These are phyloP conservation scores for Celastrina argiolus DNA, from an alignment of 2,888 invertebrate species.

Conservation along the genomic window DNA sequence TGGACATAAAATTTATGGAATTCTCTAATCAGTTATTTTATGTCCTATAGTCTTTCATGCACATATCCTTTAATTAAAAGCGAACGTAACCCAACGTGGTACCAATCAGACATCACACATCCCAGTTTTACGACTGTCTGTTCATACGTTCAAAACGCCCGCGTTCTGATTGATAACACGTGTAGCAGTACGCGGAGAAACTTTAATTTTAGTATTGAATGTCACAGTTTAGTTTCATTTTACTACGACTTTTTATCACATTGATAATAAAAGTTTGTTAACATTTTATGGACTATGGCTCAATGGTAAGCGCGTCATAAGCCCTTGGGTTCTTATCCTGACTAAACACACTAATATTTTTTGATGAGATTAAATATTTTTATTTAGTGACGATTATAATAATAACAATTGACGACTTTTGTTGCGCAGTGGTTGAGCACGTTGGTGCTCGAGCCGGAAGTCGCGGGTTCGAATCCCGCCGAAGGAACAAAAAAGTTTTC, in stretches of 20 bases:
- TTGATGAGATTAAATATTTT: too few species aligned
- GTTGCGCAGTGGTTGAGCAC: too few species aligned
- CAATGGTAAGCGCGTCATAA: too few species aligned
- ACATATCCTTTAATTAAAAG: slow-evolving; percentile 66
- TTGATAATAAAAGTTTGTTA: not conserved
- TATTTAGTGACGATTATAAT: too few species aligned
- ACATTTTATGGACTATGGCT: too few species aligned
- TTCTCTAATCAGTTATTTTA: slow-evolving; percentile 25
- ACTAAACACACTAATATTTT: too few species aligned
- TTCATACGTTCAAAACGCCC: slow-evolving; percentile 62
- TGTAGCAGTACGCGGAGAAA: slow-evolving; percentile 39
- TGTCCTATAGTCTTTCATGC: slow-evolving; percentile 29
- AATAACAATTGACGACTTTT: too few species aligned
- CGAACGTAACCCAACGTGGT: slow-evolving; percentile 62
- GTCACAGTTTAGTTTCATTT: slow-evolving; percentile 2
- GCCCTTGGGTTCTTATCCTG: too few species aligned
- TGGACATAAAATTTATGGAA: slow-evolving; percentile 12
- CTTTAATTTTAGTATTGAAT: slow-evolving; percentile 18
- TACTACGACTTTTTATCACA: not conserved
- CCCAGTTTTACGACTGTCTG: slow-evolving; percentile 67
- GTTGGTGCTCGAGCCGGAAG: too few species aligned
- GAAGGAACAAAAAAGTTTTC: too few species aligned
- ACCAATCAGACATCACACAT: slow-evolving; percentile 66
- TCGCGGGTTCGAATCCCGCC: too few species aligned
- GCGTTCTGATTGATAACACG: slow-evolving; percentile 67